phyloP scores from a whole-genome alignment of 2,888 invertebrate genomes.

The Drosophila setosimentum region DNA sequence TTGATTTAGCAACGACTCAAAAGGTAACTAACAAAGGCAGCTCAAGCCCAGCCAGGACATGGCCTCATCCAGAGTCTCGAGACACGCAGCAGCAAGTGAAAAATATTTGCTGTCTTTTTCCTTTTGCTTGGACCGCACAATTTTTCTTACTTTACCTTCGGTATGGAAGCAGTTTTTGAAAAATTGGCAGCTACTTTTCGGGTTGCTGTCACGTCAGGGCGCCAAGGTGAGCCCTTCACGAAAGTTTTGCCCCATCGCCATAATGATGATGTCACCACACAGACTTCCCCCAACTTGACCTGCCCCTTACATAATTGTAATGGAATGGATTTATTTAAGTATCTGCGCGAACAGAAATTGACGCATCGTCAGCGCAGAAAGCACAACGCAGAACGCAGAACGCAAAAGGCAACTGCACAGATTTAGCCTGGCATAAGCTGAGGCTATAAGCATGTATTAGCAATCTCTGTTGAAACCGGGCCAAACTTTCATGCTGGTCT shows the following conservation, averaged over 20 bases:
- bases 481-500: slow-evolving; percentile 68
- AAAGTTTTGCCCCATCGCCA: slow-evolving; percentile 45
- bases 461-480: slow-evolving; percentile 46
- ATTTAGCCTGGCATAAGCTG: slow-evolving; percentile 33
- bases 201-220: slow-evolving; percentile 44
- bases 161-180: slow-evolving; percentile 67
- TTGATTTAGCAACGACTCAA: slow-evolving; percentile 78
- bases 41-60: slow-evolving; percentile 42
- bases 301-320: slow-evolving; percentile 27
- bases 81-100: slow-evolving; percentile 37
- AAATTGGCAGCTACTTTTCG: slow-evolving; percentile 76
- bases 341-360: slow-evolving; percentile 52
- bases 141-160: slow-evolving; percentile 71
- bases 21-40: slow-evolving; percentile 78
- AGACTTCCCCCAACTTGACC: slow-evolving; percentile 1
- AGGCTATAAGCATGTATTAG: slow-evolving; percentile 34
- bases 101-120: slow-evolving; percentile 23
- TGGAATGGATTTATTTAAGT: slow-evolving; percentile 72
- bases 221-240: slow-evolving; percentile 46
- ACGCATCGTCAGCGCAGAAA: slow-evolving; percentile 42
- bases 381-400: slow-evolving; percentile 9
- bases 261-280: slow-evolving; percentile 78
- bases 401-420: slow-evolving; percentile 47
- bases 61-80: slow-evolving; percentile 15
- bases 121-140: slow-evolving; percentile 79